A percentile compares a stretch with the other conserved stretches of the same genome.
Conservation (phyloP, 2,888 invertebrate species). For the Stegana nigrithorax region DNA sequence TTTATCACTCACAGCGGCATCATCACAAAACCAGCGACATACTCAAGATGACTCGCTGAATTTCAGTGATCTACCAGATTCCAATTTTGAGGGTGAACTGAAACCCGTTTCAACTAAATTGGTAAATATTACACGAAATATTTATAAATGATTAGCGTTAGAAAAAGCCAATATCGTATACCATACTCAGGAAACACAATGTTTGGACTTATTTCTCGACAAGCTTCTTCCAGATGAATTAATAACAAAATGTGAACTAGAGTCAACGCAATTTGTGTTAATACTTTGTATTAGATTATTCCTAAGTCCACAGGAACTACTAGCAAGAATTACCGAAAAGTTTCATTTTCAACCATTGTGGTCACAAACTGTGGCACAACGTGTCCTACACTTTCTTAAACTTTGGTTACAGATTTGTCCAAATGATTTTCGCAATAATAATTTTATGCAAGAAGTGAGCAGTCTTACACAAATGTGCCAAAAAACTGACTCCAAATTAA, state of each 20-base stretch:
- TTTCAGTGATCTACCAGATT: conserved; percentile 53
- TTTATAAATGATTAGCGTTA: too few species aligned
- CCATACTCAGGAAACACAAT: conserved; percentile 31
- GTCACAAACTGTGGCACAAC: conserved; percentile 74
- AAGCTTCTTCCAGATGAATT: neutral
- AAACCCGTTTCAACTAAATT: conserved; percentile 43
- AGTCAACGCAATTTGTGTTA: conserved; percentile 75
- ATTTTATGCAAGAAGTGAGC: conserved; percentile 88
- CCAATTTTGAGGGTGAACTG: conserved; percentile 47
- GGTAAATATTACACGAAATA: too few species aligned
- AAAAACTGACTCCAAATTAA: conserved; percentile 66
- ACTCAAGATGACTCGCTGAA: conserved; percentile 47
- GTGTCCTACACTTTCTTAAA: conserved; percentile 80
- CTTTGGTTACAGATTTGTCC: conserved; percentile 96
- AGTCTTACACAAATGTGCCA: conserved; percentile 84
- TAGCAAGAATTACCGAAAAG: conserved; percentile 83
- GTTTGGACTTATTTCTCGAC: neutral
- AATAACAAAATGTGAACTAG: too few species aligned
- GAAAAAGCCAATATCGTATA: neutral
- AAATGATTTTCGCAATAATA: conserved; percentile 93
- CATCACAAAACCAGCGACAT: conserved; percentile 32
- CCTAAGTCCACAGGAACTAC: conserved; percentile 80
- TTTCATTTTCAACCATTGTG: conserved; percentile 74
- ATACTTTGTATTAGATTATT: conserved; percentile 40
- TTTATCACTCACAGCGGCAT: conserved; percentile 49